phyloP scores from a whole-genome alignment of 2,113 vertebrate genomes.

The Meleagris gallopavo region DNA sequence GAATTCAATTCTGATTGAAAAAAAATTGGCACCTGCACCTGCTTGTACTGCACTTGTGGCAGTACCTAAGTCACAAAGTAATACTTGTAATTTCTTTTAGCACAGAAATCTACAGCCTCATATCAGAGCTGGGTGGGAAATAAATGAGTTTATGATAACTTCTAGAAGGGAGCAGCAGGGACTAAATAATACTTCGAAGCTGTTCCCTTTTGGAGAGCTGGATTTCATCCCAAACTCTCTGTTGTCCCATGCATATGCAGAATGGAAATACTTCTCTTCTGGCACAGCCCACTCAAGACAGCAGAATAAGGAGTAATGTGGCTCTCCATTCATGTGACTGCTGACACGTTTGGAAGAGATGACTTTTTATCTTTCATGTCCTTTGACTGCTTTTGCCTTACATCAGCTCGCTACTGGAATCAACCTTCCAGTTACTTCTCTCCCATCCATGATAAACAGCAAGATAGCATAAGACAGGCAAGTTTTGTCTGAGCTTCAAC shows the following conservation, averaged over 20 bases:
- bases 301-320: background rate
- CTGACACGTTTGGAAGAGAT: background rate
- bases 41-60: background rate
- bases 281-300: background rate
- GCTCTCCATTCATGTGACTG: background rate
- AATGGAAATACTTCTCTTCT: background rate
- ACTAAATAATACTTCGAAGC: background rate
- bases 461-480: background rate
- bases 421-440: background rate
- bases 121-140: background rate
- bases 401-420: background rate
- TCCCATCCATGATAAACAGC: background rate
- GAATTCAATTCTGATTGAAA: constrained; percentile 15
- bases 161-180: background rate
- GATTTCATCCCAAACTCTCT: background rate
- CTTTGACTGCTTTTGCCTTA: background rate
- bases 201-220: background rate
- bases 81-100: background rate
- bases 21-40: background rate
- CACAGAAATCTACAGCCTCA: background rate
- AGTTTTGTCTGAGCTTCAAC: background rate
- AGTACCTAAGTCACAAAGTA: background rate
- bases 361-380: background rate
- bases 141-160: background rate
- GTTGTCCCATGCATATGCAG: background rate